Conservation (phyloP, 2,797 vertebrate species). For the Babyrousa celebensis region DNA sequence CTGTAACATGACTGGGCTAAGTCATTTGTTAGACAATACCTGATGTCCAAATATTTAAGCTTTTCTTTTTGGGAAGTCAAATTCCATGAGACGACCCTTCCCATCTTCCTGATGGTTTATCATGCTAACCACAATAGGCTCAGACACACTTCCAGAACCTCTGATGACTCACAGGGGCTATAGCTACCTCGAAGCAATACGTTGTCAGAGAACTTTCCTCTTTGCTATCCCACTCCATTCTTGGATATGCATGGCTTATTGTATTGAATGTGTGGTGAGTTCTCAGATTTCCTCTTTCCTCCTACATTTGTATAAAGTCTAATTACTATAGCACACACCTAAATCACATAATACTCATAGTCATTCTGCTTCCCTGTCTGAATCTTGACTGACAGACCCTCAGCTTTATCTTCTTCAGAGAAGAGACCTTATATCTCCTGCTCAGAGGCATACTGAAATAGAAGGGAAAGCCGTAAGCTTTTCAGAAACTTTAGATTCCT, state of each 20-base stretch:
- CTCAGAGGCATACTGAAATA: not conserved
- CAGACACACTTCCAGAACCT: not conserved
- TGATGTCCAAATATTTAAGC: not conserved
- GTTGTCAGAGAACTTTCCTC: not conserved
- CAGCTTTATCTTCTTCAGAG: not conserved
- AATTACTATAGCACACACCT: not conserved
- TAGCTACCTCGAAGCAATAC: not conserved
- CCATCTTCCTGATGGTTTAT: not conserved
- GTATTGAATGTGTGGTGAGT: not conserved
- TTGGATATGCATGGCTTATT: not conserved
- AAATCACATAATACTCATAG: too few relatives aligned
- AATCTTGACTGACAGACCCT: not conserved
- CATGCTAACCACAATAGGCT: not conserved
- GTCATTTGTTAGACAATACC: not conserved
- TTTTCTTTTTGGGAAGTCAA: not conserved
- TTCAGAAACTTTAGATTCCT: not conserved
- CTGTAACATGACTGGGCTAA: not conserved
- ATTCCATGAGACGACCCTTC: not conserved
- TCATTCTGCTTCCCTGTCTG: not conserved
- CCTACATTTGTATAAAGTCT: not conserved
- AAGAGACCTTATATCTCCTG: not conserved
- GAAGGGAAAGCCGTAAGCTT: not conserved
- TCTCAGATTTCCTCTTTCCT: not conserved
- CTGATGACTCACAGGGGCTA: not conserved
- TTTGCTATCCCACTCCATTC: not conserved